These are phyloP conservation scores for Caenorhabditis afra DNA, from an alignment of 2,888 invertebrate genomes.

Conservation along the genomic window DNA sequence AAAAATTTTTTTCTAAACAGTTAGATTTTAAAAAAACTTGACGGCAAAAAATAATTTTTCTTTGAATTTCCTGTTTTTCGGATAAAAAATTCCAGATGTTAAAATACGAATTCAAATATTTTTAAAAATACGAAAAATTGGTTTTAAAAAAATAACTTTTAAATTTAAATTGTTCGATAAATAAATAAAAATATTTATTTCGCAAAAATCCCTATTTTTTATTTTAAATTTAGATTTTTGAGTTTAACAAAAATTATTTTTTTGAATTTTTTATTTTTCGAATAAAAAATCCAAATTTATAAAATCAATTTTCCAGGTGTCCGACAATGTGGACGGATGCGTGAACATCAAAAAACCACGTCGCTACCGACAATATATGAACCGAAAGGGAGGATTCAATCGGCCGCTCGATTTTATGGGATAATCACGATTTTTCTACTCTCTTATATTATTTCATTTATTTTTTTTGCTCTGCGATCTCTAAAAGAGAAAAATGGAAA, in stretches of 20 bases:
- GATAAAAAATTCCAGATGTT: too few relatives aligned
- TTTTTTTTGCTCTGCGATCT: constrained; percentile 1
- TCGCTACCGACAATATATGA: constrained; percentile 99
- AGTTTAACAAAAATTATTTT: too few relatives aligned
- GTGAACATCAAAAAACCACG: constrained; percentile 96
- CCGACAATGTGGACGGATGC: constrained; percentile 93
- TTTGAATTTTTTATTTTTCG: too few relatives aligned
- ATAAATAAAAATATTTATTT: too few relatives aligned
- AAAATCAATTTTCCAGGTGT: too few relatives aligned
- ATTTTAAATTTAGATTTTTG: too few relatives aligned
- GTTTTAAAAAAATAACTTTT: background rate
- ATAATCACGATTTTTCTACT: constrained; percentile 37
- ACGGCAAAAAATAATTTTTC: background rate
- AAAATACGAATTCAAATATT: background rate
- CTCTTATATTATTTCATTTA: constrained; percentile 5
- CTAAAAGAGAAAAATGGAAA: background rate
- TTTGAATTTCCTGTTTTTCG: background rate
- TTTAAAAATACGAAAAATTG: constrained; percentile 7
- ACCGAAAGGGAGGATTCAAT: constrained; percentile 98
- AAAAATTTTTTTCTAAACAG: background rate
- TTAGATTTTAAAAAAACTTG: background rate
- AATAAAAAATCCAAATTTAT: too few relatives aligned
- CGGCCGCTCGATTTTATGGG: constrained; percentile 88
- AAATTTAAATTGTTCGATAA: too few relatives aligned
- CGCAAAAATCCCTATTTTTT: too few relatives aligned